Base-by-base conservation (phyloP, 2,888 invertebrate genomes). In the Melanostoma scalare region DNA sequence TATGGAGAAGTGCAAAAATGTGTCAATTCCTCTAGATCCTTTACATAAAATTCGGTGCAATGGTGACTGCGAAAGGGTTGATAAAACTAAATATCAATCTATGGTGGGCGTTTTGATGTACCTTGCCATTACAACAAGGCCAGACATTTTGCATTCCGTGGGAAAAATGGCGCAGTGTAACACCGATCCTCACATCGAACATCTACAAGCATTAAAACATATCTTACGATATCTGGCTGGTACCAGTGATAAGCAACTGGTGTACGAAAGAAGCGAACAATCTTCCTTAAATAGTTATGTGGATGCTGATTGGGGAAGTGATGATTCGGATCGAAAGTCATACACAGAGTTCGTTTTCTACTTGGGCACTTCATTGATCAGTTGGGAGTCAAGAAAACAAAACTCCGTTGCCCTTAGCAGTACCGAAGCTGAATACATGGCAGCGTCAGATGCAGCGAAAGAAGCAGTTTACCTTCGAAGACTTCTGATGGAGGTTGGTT, bases 111-210 rank as follows among this genome's bases (percentile, higher is more conserved):
- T 38, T 38, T 38, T 38, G 6, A 38, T 38, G 38, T 38, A 38
- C 6, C 38, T 84, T 67, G 68, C 67, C n/a, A 81, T 81, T 65
- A 73, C 73, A 10, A 85, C 86, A 0, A 68, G 86, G 0, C 79
- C 86, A 8, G 85, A 85, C 20, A 85, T 86, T 3, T 3, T 38
- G 4, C 38, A 38, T 38, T 38, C 38, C 6, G 38, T 38, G 38
- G 38, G 38, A 38, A 38, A 38, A 65, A 44, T 85, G 35, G 71
- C 86, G 0, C 86, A 87, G 30, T 76, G 55, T 6, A 87, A 85
- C 31, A 78, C 35, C 0, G 68, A 86, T 53, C 85, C 87, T 9
- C 86, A 87, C 65, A 8, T 35, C 3, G 87, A 87, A 60, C 79
- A 80, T 68, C 86, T 86, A 42, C 31, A 85, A 48, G 42, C 52